These are phyloP conservation scores for Danionella cerebrum DNA, from an alignment of 2,113 vertebrate species.

Conservation along the genomic window DNA sequence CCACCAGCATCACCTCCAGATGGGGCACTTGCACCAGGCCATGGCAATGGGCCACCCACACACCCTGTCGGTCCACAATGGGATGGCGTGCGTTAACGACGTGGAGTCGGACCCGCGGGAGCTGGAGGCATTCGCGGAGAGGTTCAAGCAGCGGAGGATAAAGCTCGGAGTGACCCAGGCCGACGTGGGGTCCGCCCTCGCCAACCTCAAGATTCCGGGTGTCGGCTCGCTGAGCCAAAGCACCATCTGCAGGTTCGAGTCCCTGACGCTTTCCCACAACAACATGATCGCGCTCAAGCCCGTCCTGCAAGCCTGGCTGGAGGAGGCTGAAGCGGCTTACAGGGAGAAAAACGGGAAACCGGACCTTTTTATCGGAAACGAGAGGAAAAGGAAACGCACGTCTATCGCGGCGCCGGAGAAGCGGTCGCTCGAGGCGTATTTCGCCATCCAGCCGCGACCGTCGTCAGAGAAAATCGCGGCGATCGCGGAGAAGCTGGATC, in stretches of 20 bases:
- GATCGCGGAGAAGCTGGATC: conserved; percentile 87
- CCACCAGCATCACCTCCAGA: conserved; percentile 69
- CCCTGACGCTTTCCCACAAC: conserved; percentile 87
- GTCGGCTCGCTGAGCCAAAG: conserved; percentile 91
- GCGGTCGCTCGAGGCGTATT: conserved; percentile 86
- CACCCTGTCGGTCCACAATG: conserved; percentile 68
- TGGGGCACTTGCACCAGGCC: conserved; percentile 82
- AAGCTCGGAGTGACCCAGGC: conserved; percentile 89
- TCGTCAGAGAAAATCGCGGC: conserved; percentile 89
- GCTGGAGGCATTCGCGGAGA: conserved; percentile 86
- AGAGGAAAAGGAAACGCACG: conserved; percentile 83
- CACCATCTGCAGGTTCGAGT: conserved; percentile 94
- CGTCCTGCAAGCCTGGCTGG: conserved; percentile 87
- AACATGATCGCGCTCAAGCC: conserved; percentile 92
- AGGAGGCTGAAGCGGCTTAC: conserved; percentile 82
- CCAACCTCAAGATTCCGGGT: conserved; percentile 85
- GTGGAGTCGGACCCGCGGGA: conserved; percentile 85
- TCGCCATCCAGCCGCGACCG: conserved; percentile 85
- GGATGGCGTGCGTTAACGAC: conserved; percentile 75
- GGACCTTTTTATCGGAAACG: conserved; percentile 72
- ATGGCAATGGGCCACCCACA: conserved; percentile 80
- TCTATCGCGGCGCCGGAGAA: conserved; percentile 91
- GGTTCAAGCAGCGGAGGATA: conserved; percentile 86
- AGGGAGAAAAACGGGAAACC: conserved; percentile 77
- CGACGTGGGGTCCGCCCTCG: conserved; percentile 83